Evolutionary conservation across 2,113 vertebrate species (phyloP).

Genomic region (Periophthalmus modestus): DNA sequence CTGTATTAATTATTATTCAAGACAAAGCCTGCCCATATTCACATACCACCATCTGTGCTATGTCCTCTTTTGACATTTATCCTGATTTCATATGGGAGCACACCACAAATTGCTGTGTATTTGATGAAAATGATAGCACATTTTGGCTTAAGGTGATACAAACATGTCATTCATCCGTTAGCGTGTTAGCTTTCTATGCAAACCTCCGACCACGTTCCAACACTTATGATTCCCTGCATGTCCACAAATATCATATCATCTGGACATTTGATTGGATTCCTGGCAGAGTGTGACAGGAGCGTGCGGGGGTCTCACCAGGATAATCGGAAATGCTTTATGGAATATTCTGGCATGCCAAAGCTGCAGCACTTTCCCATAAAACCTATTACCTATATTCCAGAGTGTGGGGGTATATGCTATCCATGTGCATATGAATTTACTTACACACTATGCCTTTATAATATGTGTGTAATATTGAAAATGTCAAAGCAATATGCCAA

Average conservation of each 20-base stretch:
- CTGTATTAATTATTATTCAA: background rate
- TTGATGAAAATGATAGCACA: background rate
- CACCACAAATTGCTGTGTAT: background rate
- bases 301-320: background rate
- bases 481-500: background rate
- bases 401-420: background rate
- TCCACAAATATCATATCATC: conserved; percentile 41
- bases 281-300: conserved; percentile 36
- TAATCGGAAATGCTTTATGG: background rate
- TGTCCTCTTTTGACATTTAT: background rate
- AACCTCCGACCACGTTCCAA: conserved; percentile 31
- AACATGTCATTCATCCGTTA: conserved; percentile 3
- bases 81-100: background rate
- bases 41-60: background rate
- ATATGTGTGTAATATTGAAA: background rate
- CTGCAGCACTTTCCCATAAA: background rate
- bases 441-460: background rate
- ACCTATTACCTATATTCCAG: background rate
- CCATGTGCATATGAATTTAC: background rate
- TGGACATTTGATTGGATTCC: conserved; percentile 42
- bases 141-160: background rate
- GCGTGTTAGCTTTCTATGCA: conserved; percentile 16
- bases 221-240: conserved; percentile 27
- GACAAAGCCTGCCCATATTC: background rate
- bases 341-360: background rate